Evolutionary conservation across 2,888 invertebrate genomes (phyloP), one percentile per base, ranked within the genome.

Genomic region (Craniophora ligustri): DNA sequence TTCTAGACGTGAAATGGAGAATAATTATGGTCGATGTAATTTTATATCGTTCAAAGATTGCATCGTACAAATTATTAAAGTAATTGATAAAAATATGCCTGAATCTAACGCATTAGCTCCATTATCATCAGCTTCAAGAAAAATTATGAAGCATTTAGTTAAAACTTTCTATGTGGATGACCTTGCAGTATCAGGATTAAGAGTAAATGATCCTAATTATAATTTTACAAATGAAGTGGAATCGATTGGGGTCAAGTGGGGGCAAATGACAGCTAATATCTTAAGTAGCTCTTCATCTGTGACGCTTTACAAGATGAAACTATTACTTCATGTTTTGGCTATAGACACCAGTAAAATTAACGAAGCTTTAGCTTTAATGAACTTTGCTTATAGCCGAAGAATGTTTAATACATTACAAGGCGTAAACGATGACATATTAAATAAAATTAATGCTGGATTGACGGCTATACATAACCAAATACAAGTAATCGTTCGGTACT

Each of bases 331-430:
- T 0, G 57, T 61, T 35, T 36, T 91, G 49, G 72, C 75, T 8
- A 59, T 58, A 6, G 87, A 89, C 61, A 81, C 88, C 2, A 58
- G 56, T 26, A 88, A 82, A 79, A 60, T 91, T n/a, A 72, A 59
- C 4, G 79, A 86, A 36, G 80, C 78, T 21, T 48, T 86, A 35
- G 50, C 74, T 3, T 48, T 84, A 1, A 40, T 87, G 15, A 57
- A 81, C 4, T 85, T 84, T 47, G 76, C 82, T 21, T 62, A 78
- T 13, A 82, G 54, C 21, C 79, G 89, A 54, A 77, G 86, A 45
- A 81, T 85, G 77, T 55, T 14, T 46, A 73, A 16, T 47, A 79
- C 23, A 73, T 81, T 41, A 74, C 47, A 76, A 40, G 28, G 32
- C 3, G 28, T 69, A 0, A 75, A 58, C 19, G 76, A 80, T 48